These are phyloP conservation scores for Hapalemur alaotrensis DNA, from an alignment of 2,797 vertebrate species.

Conservation along the genomic window DNA sequence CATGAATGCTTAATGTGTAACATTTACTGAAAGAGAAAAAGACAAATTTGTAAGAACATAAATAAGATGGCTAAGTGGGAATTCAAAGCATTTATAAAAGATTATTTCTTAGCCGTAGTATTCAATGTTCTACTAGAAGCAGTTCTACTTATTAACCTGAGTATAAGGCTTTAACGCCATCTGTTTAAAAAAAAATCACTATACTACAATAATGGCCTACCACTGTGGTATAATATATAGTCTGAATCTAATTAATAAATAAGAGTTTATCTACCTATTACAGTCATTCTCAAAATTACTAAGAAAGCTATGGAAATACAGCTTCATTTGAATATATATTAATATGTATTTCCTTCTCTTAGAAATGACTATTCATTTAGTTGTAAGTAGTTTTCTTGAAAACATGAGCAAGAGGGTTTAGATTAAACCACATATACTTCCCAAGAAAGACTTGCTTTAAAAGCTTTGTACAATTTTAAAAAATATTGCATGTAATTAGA, in stretches of 20 bases:
- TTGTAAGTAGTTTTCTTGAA: conserved; percentile 34
- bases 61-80: background rate
- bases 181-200: background rate
- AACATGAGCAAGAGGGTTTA: background rate
- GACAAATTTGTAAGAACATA: background rate
- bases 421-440: conserved; percentile 7
- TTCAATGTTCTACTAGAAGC: background rate
- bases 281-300: background rate
- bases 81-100: conserved; percentile 37
- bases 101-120: conserved; percentile 16
- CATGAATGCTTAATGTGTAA: conserved; percentile 54
- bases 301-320: background rate
- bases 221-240: background rate
- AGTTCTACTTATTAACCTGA: conserved; percentile 12
- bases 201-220: background rate
- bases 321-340: background rate
- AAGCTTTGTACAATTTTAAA: background rate
- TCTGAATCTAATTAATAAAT: conserved; percentile 18
- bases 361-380: background rate
- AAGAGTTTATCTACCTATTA: background rate
- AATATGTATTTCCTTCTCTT: background rate
- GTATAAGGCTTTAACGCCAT: background rate
- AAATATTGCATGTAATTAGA: background rate
- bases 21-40: conserved; percentile 19
- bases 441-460: conserved; percentile 7